Conservation (phyloP, 2,888 invertebrate genomes). For the Clanis bilineata region DNA sequence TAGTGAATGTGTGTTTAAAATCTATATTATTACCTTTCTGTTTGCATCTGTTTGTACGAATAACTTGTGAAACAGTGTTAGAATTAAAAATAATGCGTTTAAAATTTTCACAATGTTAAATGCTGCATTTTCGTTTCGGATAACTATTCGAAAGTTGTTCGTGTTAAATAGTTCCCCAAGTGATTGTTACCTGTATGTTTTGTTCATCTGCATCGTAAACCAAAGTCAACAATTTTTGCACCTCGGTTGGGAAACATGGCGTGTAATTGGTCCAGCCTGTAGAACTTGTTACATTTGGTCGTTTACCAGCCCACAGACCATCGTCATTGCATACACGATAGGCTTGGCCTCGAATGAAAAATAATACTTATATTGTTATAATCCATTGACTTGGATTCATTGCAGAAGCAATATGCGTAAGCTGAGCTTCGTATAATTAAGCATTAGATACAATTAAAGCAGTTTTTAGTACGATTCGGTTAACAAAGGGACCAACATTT, state of each 20-base stretch:
- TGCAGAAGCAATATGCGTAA: neutral
- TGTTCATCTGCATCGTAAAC: constrained; percentile 76
- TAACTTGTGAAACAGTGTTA: no score
- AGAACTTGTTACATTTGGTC: constrained; percentile 49
- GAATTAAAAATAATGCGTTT: no score
- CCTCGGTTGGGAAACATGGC: constrained; percentile 88
- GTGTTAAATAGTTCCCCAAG: no score
- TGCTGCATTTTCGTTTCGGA: no score
- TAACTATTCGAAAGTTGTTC: no score
- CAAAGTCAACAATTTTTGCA: constrained; percentile 84
- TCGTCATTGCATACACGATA: constrained; percentile 85
- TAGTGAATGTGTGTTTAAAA: no score
- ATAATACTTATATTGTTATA: neutral
- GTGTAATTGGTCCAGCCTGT: constrained; percentile 93
- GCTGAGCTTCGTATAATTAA: neutral
- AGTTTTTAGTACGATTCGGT: no score
- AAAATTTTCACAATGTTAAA: no score
- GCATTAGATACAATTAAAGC: no score
- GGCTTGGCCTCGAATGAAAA: constrained; percentile 83
- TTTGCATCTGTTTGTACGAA: no score
- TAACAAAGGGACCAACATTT: no score
- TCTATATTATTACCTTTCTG: no score
- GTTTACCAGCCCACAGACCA: constrained; percentile 86
- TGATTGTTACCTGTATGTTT: constrained; percentile 55
- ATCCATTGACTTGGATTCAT: neutral